Base-by-base conservation (phyloP, 2,113 vertebrate species). In the Platysternon megacephalum region DNA sequence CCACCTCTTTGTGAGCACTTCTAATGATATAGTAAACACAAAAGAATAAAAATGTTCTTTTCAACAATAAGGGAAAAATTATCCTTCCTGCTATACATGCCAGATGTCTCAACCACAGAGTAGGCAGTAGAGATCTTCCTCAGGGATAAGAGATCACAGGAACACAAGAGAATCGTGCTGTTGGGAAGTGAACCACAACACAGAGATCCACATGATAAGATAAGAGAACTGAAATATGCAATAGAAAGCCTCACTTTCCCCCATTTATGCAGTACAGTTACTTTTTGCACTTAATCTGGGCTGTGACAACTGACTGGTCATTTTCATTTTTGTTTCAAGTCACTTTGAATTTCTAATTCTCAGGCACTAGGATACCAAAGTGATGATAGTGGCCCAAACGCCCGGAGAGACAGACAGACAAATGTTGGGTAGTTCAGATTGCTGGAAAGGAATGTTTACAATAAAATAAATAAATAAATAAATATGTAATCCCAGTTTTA, bases 161-260 rank as follows among this genome's bases (percentile, higher is more conserved):
- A 72, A 46, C 13, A 24, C 49, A 79, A 65, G 53, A 72, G 49
- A 74, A 19, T 46, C 4, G 13, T 13, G 7, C n/a, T 51, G 42
- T 2, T 4, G 2, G 11, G 0, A 39, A 78, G 39, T 1, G 1
- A 84, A 53, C 0, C 24, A 29, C 74, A 78, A 46, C 74, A 74
- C 39, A 81, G 29, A 81, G 29, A 44, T 21, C 28, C 49, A 58
- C 42, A 46, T 32, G 35, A 44, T 21, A 88, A 88, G 35, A n/a
- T 32, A 55, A 42, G 28, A 56, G 49, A 44, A 52, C 42, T 42
- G n/a, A 79, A 85, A 80, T 19, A 35, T 48, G 19, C 12, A 49
- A 53, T 17, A 7, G n/a, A 29, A 39, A 49, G 35, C 11, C 51
- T 32, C 9, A 29, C 55, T 88, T 58, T 35, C 28, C 42, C 12